These are phyloP conservation scores for Tautogolabrus adspersus DNA, from an alignment of 2,113 vertebrate genomes.

Conservation along the genomic window DNA sequence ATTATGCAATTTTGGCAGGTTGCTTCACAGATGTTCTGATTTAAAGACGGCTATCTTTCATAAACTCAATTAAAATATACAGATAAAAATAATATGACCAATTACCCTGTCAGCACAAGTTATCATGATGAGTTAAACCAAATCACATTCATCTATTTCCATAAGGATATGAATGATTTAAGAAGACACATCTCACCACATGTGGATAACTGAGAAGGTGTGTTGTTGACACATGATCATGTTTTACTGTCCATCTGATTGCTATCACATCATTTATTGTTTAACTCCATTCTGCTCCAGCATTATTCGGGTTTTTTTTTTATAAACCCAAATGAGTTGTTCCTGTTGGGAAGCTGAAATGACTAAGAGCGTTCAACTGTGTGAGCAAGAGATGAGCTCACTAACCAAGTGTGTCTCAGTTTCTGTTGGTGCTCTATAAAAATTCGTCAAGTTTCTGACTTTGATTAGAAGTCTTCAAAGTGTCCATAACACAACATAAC, in stretches of 20 bases:
- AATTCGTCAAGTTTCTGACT: conserved; percentile 19
- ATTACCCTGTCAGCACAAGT: conserved; percentile 32
- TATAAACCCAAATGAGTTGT: conserved; percentile 3
- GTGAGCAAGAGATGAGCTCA: conserved; percentile 55
- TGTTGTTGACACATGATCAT: neutral
- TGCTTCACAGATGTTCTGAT: conserved; percentile 41
- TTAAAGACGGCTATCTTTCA: conserved; percentile 29
- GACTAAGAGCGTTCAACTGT: conserved; percentile 41
- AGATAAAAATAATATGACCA: conserved; percentile 29
- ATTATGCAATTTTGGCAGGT: conserved; percentile 12
- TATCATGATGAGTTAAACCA: neutral
- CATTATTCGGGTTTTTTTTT: conserved; percentile 25
- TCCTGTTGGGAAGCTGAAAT: conserved; percentile 45
- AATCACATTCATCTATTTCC: neutral
- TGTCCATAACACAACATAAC: conserved; percentile 9
- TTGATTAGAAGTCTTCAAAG: neutral
- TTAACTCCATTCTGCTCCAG: conserved; percentile 6
- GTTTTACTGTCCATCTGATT: neutral
- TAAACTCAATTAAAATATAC: conserved; percentile 17
- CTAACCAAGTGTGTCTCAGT: conserved; percentile 22
- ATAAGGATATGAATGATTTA: conserved; percentile 6
- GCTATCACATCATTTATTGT: conserved; percentile 7
- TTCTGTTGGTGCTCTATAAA: conserved; percentile 18
- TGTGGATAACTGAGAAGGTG: neutral
- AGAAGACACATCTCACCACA: neutral